Percentiles rank a stretch among this genome's conserved stretches.
Evolutionary conservation across 2,113 vertebrate species (phyloP).

Genomic region (Hemichromis elongatus): DNA sequence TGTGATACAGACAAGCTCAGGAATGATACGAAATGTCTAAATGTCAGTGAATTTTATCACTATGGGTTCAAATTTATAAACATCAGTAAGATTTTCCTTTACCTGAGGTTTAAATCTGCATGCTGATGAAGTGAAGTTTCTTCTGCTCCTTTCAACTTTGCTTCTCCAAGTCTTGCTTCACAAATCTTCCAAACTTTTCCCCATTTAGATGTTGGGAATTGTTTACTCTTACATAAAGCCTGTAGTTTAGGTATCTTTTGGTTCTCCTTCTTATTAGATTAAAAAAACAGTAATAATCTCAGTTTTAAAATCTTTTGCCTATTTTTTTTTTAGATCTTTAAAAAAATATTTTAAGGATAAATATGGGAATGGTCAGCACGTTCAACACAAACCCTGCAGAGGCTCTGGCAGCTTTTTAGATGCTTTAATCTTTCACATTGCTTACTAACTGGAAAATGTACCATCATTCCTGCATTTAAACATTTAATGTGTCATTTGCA

Average conservation of each 20-base stretch:
- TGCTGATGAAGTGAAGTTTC: background rate
- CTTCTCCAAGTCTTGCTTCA: background rate
- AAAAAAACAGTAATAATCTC: background rate
- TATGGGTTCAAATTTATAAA: background rate
- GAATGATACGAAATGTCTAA: background rate
- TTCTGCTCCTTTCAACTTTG: background rate
- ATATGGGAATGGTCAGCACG: background rate
- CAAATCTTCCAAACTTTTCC: background rate
- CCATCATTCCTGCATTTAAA: background rate
- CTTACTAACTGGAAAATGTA: background rate
- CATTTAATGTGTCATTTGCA: background rate
- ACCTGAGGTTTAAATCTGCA: background rate
- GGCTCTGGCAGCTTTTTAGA: background rate
- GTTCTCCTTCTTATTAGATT: background rate
- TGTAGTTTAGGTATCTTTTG: background rate
- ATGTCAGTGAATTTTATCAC: background rate
- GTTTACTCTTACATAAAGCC: background rate
- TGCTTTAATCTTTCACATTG: background rate
- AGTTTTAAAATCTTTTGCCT: background rate
- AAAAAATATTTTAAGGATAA: background rate
- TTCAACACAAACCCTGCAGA: background rate
- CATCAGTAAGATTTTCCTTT: background rate
- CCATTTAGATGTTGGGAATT: background rate
- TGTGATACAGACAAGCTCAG: background rate
- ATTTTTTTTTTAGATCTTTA: background rate